These are phyloP conservation scores for Thaleichthys pacificus DNA, from an alignment of 2,797 vertebrate species.

Conservation along the genomic window DNA sequence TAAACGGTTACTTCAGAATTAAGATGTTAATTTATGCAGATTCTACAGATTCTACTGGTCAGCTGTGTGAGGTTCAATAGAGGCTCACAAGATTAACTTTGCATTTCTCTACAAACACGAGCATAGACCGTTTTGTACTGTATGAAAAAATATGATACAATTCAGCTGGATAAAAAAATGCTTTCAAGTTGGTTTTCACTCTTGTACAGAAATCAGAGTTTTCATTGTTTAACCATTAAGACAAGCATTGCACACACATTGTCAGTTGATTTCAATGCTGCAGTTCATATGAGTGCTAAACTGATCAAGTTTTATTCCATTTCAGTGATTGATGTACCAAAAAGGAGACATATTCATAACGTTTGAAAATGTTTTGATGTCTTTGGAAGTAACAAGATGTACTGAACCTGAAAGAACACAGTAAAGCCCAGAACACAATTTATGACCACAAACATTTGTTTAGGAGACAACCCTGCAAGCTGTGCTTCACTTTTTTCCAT, in stretches of 20 bases:
- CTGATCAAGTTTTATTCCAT: too few relatives aligned
- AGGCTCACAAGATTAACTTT: conserved; percentile 13
- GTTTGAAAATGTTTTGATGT: neutral
- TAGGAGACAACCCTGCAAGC: conserved; percentile 19
- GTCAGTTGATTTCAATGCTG: too few relatives aligned
- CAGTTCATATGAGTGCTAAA: too few relatives aligned
- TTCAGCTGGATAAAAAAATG: neutral
- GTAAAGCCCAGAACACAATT: conserved; percentile 21
- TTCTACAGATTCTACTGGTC: conserved; percentile 18
- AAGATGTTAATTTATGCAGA: conserved; percentile 18
- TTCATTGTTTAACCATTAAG: too few relatives aligned
- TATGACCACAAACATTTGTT: conserved; percentile 25
- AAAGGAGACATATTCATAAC: neutral
- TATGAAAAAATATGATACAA: neutral
- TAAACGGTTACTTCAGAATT: neutral
- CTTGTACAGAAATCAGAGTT: neutral
- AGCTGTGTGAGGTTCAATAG: neutral
- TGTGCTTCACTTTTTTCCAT: conserved; percentile 43
- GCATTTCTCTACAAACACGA: conserved; percentile 1
- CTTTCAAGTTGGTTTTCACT: neutral
- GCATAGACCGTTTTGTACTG: neutral
- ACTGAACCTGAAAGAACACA: neutral
- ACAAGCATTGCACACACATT: too few relatives aligned
- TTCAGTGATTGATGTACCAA: too few relatives aligned
- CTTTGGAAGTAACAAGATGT: too few relatives aligned